Base-by-base conservation (phyloP, 1,140 invertebrate species). In the Drosophila nikananu region DNA sequence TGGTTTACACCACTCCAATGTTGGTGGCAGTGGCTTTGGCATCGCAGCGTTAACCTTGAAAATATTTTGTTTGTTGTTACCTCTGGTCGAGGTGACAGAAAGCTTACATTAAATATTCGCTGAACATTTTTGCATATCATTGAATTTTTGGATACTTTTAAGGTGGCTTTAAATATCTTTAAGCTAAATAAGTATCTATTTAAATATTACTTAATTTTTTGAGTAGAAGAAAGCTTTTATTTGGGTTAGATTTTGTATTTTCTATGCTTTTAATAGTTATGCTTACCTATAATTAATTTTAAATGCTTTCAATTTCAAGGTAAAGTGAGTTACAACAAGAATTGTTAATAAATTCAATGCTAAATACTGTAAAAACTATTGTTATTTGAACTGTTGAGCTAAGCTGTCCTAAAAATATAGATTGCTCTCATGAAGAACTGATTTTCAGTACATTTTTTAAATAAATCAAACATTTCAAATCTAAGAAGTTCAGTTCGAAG, bases 31-130 rank as follows among this genome's bases (percentile, higher is more conserved):
- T 39, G 76, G 68, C 49, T 60, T 75, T 76, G 62, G 46, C 30
- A 25, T 13, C 71, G 52, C 41, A 49, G 21, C 13, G 25, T 46
- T 80, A 66, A 77, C 84, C 84, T 89, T 89, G 77, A 68, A 49
- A 62, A 58, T 42, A 57, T 51, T 27, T 77, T 64, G 44, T 63
- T 59, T 51, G 59, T 58, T 60, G 55, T 73, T 72, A 13, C 57
- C 67, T 57, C 58, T 55, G 5, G 64, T 37, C 73, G 32, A 54
- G 51, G 55, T 37, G 44, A 39, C 15, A 52, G 61, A 25, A 19
- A 17, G 48, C 32, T 49, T 55, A 64, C 60, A 68, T 52, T n/a
- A 42, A 15, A 42, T 15, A 42, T 44, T n/a, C 13, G 17, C 8
- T 25, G 17, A 59, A 27, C 4, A 4, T 42, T 15, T 35, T 32